A percentile compares a stretch with the other conserved stretches of the same genome.
phyloP scores from a whole-genome alignment of 2,888 invertebrate species.

The Leptinotarsa juncta region DNA sequence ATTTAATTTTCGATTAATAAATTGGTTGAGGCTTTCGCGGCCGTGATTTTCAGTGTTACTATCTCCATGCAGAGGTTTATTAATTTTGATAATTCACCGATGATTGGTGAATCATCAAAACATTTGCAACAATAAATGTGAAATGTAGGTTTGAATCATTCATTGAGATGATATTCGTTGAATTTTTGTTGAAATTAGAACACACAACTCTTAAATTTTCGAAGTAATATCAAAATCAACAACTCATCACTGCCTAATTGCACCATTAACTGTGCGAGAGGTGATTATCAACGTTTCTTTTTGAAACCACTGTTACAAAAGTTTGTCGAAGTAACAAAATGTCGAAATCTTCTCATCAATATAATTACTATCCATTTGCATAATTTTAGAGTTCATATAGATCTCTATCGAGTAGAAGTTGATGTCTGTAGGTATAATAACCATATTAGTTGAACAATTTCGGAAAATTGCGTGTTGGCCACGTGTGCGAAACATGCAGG shows the following conservation, averaged over 20 bases:
- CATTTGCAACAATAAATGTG: too few species aligned
- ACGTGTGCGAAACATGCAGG: slow-evolving; percentile 45
- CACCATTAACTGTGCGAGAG: not conserved
- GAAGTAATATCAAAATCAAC: too few species aligned
- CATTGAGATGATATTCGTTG: too few species aligned
- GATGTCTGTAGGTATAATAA: slow-evolving; percentile 39
- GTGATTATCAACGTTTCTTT: slow-evolving; percentile 7
- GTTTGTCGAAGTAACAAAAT: slow-evolving; percentile 21
- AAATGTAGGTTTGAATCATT: too few species aligned
- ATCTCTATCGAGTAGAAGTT: slow-evolving; percentile 37
- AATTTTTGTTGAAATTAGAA: too few species aligned
- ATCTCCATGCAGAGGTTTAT: too few species aligned
- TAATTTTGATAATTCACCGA: too few species aligned
- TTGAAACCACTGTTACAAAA: not conserved
- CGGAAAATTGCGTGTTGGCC: slow-evolving; percentile 43
- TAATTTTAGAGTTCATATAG: slow-evolving; percentile 45
- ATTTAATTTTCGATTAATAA: too few species aligned
- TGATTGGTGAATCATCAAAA: too few species aligned
- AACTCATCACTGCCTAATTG: not conserved
- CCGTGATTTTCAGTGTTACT: too few species aligned
- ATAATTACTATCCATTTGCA: slow-evolving; percentile 38
- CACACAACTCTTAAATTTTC: too few species aligned
- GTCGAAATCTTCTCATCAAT: slow-evolving; percentile 20
- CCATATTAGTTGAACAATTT: slow-evolving; percentile 40
- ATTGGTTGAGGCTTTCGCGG: too few species aligned